Base-by-base conservation (phyloP, 1,140 invertebrate genomes). In the Ceratina australensis region DNA sequence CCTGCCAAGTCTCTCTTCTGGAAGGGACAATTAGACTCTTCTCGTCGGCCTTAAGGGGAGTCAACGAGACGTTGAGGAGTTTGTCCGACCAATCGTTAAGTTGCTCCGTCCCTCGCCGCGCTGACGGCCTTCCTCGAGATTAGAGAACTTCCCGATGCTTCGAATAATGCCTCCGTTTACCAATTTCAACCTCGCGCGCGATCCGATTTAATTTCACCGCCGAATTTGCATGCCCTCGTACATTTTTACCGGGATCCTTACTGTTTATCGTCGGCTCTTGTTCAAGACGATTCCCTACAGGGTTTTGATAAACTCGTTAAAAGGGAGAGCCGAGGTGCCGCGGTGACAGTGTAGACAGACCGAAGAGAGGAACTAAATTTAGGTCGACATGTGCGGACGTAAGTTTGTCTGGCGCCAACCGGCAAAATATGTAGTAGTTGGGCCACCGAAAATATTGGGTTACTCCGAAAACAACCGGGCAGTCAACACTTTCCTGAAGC, bases 401-500 rank as follows among this genome's bases (percentile, higher is more conserved):
- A 84, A 86, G 78, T 86, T 73, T 83, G 87, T 87, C 88, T 90
- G 90, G 91, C 91, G 91, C 90, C 90, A 87, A 81, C 59, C 81
- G 83, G 78, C 81, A 77, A 85, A 86, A 87, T 88, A 78, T 81
- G 68, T 72, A 86, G 68, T 72, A 86, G 86, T 79, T 78, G 74
- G 83, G 80, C 82, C 85, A 86, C 86, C 86, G 86, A 85, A 87
- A 88, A 91, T 92, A 91, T 92, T 89, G 86, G 83, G 90, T 92
- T 92, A 92, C 91, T 90, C 80, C 66, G 80, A 86, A 91, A 92
- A 92, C 90, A 92, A 33, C 78, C 79, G 84, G 84, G 82, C 79
- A 88, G 87, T 91, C 90, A 90, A 89, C 91, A 92, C 91, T 91
- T 91, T 89, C 83, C 87, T 89, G 89, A 91, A 88, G 86, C 77